phyloP scores from a whole-genome alignment of 2,797 vertebrate genomes.

The Ctenopoma kingsleyae region DNA sequence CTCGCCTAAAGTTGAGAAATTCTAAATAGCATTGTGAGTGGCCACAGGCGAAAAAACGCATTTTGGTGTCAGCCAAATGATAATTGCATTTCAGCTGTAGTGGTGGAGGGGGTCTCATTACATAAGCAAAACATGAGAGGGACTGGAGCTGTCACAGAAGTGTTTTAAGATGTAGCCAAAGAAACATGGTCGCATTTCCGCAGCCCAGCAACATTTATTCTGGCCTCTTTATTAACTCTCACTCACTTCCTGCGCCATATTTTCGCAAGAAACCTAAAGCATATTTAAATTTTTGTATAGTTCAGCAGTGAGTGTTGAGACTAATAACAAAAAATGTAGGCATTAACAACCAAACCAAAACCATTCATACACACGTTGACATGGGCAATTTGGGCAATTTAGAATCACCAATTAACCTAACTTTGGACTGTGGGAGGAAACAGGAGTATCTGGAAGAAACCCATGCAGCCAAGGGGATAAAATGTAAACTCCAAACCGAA shows the following conservation, averaged over 20 bases:
- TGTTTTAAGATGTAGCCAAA: constrained; percentile 60
- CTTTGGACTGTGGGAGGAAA: no score
- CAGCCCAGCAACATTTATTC: constrained; percentile 31
- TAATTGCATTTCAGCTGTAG: constrained; percentile 69
- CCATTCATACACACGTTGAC: no score
- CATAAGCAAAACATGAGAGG: constrained; percentile 70
- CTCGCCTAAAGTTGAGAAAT: constrained; percentile 72
- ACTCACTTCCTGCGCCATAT: constrained; percentile 11
- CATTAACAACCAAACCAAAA: no score
- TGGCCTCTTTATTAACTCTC: constrained; percentile 34
- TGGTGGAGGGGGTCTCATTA: constrained; percentile 58
- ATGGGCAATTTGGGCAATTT: no score
- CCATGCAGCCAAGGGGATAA: no score
- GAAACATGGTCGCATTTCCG: constrained; percentile 26
- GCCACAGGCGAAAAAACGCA: constrained; percentile 70
- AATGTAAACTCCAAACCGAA: no score
- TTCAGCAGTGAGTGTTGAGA: neutral
- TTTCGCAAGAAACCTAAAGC: neutral
- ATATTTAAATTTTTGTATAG: neutral
- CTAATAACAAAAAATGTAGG: no score
- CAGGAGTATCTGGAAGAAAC: no score
- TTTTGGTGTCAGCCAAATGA: constrained; percentile 73
- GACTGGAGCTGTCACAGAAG: constrained; percentile 51
- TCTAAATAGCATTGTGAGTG: constrained; percentile 73
- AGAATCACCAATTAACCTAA: no score